Evolutionary conservation across 2,797 vertebrate genomes (phyloP).

Genomic region (Mormyrus proboscirostris): DNA sequence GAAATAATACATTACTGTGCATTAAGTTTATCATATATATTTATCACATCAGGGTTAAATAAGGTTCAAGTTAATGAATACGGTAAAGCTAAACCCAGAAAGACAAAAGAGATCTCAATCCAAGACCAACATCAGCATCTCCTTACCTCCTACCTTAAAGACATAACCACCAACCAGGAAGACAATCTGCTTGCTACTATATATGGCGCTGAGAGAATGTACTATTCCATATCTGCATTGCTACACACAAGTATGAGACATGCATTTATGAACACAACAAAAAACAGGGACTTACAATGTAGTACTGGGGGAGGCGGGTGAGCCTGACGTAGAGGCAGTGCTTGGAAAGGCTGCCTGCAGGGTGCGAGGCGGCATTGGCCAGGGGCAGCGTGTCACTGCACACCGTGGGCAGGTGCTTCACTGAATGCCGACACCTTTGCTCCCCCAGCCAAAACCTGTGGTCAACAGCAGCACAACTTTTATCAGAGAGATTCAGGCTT

Average conservation of each 20-base stretch:
- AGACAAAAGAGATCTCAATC: not conserved
- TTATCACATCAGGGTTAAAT: not conserved
- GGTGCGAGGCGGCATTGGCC: constrained; percentile 82
- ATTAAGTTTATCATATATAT: not conserved
- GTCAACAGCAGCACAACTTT: not conserved
- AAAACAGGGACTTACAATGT: constrained; percentile 77
- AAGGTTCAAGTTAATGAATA: not conserved
- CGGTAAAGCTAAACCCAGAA: not conserved
- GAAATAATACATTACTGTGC: not conserved
- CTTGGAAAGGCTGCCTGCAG: constrained; percentile 84
- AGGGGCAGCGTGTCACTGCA: constrained; percentile 84
- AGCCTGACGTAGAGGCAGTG: constrained; percentile 93
- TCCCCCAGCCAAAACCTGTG: constrained; percentile 96
- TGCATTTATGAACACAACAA: not conserved
- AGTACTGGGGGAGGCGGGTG: constrained; percentile 92
- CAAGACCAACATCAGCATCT: not conserved
- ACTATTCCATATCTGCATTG: not conserved
- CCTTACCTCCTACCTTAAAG: not conserved
- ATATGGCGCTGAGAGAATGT: not conserved
- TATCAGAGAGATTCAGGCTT: not conserved
- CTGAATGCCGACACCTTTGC: constrained; percentile 91
- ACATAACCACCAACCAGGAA: not conserved
- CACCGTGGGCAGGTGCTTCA: constrained; percentile 96
- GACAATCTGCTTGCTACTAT: not conserved
- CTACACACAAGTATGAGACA: not conserved